phyloP scores from a whole-genome alignment of 1,140 invertebrate genomes.

The Drosophila bocki region DNA sequence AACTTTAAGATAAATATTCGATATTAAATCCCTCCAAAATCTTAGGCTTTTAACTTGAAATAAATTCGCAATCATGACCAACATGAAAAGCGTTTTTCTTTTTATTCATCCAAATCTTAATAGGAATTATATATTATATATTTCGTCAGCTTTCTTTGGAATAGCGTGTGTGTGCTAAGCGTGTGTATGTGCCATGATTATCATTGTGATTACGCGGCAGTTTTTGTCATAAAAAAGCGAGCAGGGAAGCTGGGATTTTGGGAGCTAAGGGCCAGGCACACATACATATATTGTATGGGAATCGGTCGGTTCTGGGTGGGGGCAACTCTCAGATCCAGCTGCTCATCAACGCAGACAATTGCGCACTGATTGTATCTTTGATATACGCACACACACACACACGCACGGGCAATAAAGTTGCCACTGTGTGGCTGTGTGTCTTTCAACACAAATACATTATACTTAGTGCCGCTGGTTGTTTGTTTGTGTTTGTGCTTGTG shows the following conservation, averaged over 20 bases:
- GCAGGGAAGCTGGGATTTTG: conserved; percentile 21
- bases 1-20: not conserved
- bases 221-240: conserved; percentile 65
- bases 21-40: not conserved
- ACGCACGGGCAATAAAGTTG: conserved; percentile 67
- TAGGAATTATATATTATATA: conserved; percentile 28
- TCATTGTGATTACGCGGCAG: conserved; percentile 79
- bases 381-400: conserved; percentile 37
- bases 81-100: conserved; percentile 25
- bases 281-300: conserved; percentile 19
- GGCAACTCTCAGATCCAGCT: conserved; percentile 43
- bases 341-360: conserved; percentile 81
- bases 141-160: conserved; percentile 17
- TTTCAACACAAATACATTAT: conserved; percentile 79
- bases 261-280: conserved; percentile 4
- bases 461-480: conserved; percentile 66
- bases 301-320: conserved; percentile 12
- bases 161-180: conserved; percentile 18
- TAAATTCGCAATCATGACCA: conserved; percentile 15
- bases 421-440: conserved; percentile 71
- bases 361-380: conserved; percentile 78
- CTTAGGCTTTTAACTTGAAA: not conserved
- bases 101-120: conserved; percentile 37
- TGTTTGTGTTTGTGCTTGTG: conserved; percentile 11
- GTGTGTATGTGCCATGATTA: conserved; percentile 70